These are phyloP conservation scores for Melinopterus prodromus DNA, from an alignment of 2,888 invertebrate genomes.

Conservation along the genomic window DNA sequence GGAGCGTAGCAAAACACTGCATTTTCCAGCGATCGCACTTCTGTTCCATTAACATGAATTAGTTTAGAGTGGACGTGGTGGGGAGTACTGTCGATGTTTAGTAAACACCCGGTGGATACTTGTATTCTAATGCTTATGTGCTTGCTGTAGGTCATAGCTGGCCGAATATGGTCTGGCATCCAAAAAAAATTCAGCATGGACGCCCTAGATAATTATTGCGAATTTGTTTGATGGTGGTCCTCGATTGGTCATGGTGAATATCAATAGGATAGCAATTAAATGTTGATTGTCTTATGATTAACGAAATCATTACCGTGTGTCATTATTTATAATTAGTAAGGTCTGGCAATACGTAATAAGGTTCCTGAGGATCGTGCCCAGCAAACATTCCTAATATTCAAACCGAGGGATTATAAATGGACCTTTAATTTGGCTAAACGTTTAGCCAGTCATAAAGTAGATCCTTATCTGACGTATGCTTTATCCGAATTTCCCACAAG, in stretches of 20 bases:
- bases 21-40: background rate
- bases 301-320: background rate
- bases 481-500: conserved; percentile 34
- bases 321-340: background rate
- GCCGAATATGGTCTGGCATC: background rate
- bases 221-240: background rate
- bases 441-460: conserved; percentile 60
- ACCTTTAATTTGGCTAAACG: conserved; percentile 59
- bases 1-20: conserved; percentile 44
- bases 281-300: background rate
- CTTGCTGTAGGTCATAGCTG: background rate
- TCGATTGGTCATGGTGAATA: background rate
- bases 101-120: background rate
- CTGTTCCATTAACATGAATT: conserved; percentile 26
- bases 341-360: background rate
- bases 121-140: background rate
- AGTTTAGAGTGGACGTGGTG: conserved; percentile 12
- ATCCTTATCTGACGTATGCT: conserved; percentile 57
- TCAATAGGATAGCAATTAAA: background rate
- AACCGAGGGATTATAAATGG: conserved; percentile 50
- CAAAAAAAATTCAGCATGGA: background rate
- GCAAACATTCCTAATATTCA: background rate
- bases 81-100: background rate
- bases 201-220: background rate
- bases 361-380: background rate